Evolutionary conservation across 1,140 invertebrate species (phyloP).

Genomic region (Zaprionus africanus): DNA sequence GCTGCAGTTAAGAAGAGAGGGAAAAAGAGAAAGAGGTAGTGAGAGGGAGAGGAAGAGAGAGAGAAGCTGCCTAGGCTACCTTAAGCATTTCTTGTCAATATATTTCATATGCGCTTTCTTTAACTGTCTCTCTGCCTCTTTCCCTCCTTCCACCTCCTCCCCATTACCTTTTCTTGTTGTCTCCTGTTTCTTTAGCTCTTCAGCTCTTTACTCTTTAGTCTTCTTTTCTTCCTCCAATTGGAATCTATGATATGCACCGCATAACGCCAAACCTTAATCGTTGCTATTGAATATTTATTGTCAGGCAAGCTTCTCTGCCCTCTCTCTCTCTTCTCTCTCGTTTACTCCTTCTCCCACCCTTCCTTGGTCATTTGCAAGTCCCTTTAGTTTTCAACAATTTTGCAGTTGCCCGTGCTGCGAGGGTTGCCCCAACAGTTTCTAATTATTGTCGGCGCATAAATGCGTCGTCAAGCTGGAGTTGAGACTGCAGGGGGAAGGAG

Average conservation of each 20-base stretch:
- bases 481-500: too few relatives aligned
- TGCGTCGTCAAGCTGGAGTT: slow-evolving; percentile 2
- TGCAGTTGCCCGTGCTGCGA: background rate
- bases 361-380: slow-evolving; percentile 8
- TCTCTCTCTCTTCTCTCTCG: background rate
- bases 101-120: background rate
- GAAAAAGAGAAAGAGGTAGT: too few relatives aligned
- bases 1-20: background rate
- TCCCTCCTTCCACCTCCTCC: background rate
- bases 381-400: slow-evolving; percentile 29
- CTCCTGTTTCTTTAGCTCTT: background rate
- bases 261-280: slow-evolving; percentile 25
- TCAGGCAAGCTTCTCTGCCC: background rate
- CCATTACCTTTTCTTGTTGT: background rate
- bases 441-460: slow-evolving; percentile 66
- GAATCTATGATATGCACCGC: slow-evolving; percentile 7
- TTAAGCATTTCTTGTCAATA: background rate
- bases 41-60: background rate
- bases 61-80: background rate
- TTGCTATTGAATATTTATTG: slow-evolving; percentile 43
- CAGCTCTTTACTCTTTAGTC: too few relatives aligned
- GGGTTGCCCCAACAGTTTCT: slow-evolving; percentile 57
- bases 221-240: background rate
- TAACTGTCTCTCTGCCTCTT: background rate
- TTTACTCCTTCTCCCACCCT: background rate